Evolutionary conservation across 2,113 vertebrate genomes (phyloP), one percentile per base, ranked within the genome.

Genomic region (Elaphurus davidianus): DNA sequence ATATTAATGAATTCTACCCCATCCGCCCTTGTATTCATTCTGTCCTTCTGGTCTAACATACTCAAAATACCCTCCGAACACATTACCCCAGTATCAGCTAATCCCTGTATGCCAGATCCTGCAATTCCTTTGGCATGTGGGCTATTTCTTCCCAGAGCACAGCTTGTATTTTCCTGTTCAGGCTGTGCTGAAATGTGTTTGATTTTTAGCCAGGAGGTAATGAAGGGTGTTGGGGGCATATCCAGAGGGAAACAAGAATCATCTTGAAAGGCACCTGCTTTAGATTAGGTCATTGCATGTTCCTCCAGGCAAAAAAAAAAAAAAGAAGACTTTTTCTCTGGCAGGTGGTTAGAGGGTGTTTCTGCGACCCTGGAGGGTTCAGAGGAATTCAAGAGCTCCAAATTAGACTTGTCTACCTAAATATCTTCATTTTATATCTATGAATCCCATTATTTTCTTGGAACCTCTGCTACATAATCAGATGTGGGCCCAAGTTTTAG

Each of bases 261-360:
- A 89, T 96, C 97, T 91, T 97, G 96, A 92, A 95, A 97, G 82
- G 45, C 71, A 97, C 96, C 96, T 97, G 89, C 86, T 98, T 98
- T 93, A 74, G 88, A 89, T 97, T 93, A 94, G 57, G 62, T 94
- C 74, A 96, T 5, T 50, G 55, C 52, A 6, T 47, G 5, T 43
- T 47, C 9, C 55, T 60, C 64, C 23, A 85, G 67, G 91, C 82
- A 33, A 84, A 88, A 54, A 83, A 60, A 76, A 40, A 23, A 36
- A 17, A 7, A 62, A 30, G 0, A 43, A 95, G 62, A 83, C 76
- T 76, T 95, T 96, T 87, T 45, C 85, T 95, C 79, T 36, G n/a
- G 62, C 87, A 97, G 90, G 54, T 94, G 60, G 87, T 62, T 88
- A 36, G 25, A 55, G 52, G 89, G 79, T 97, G 93, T 89, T 91